Evolutionary conservation across 2,113 vertebrate species (phyloP).

Genomic region (Myrmecophaga tridactyla): DNA sequence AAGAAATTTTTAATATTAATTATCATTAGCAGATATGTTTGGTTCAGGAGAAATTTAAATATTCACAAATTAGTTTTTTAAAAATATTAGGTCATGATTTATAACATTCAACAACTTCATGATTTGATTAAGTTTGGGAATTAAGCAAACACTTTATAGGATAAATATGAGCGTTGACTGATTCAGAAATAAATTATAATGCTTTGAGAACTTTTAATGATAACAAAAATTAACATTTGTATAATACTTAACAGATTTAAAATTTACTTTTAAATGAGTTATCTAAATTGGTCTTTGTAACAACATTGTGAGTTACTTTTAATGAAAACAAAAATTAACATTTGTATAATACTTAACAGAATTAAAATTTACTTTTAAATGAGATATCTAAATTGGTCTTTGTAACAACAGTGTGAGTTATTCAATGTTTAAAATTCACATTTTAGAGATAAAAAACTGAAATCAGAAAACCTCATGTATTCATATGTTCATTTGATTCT

Average conservation of each 20-base stretch:
- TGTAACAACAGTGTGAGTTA: neutral
- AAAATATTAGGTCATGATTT: slow-evolving; percentile 20
- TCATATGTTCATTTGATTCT: neutral
- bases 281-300: neutral
- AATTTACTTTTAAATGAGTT: neutral
- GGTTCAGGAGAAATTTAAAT: slow-evolving; percentile 50
- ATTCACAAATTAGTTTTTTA: neutral
- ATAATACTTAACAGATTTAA: neutral
- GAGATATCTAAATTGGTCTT: neutral
- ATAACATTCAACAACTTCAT: neutral
- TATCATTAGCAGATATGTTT: slow-evolving; percentile 22
- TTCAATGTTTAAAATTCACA: neutral
- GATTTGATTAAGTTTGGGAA: slow-evolving; percentile 26
- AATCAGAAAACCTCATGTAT: neutral
- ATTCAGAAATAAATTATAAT: slow-evolving; percentile 18
- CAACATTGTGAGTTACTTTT: neutral
- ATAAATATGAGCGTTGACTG: neutral
- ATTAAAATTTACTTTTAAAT: neutral
- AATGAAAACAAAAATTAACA: slow-evolving; percentile 32
- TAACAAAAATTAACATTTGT: slow-evolving; percentile 42
- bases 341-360: neutral
- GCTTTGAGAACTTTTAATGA: neutral
- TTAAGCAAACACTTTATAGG: neutral
- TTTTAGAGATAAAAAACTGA: neutral
- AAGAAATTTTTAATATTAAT: slow-evolving; percentile 30